Conservation (phyloP, 2,113 vertebrate genomes). For the Corythornis vintsioides region DNA sequence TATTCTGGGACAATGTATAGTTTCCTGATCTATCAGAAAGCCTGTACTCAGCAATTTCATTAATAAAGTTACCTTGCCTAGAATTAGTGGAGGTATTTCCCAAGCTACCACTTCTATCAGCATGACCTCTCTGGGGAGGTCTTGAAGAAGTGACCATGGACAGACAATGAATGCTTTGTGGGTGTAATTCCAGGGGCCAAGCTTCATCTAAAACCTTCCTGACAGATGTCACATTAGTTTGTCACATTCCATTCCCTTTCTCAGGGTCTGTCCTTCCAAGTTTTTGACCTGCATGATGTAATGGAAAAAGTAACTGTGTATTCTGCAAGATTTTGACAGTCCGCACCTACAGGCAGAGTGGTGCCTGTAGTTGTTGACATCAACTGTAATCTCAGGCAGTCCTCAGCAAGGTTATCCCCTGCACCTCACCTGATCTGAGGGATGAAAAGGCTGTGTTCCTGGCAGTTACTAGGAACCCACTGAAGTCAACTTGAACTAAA, state of each 20-base stretch:
- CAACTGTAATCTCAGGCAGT: neutral
- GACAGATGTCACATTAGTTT: neutral
- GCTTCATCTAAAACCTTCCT: neutral
- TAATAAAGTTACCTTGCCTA: neutral
- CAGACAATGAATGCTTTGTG: neutral
- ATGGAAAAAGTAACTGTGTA: neutral
- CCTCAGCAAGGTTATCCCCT: fast-evolving
- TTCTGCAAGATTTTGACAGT: neutral
- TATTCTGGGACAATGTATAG: neutral
- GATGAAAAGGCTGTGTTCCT: neutral
- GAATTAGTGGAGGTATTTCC: neutral
- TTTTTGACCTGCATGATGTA: neutral
- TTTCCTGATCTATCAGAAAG: neutral
- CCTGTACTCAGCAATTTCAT: neutral
- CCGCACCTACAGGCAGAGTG: neutral
- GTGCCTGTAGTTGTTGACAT: no score
- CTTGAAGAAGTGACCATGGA: neutral
- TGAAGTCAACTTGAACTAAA: neutral
- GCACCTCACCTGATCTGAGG: neutral
- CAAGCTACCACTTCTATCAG: neutral
- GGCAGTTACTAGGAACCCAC: neutral
- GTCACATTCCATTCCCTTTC: neutral
- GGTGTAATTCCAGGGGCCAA: neutral
- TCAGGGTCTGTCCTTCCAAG: neutral
- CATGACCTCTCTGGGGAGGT: neutral